phyloP scores from a whole-genome alignment of 2,797 vertebrate species.

The Neoniphon sammara region DNA sequence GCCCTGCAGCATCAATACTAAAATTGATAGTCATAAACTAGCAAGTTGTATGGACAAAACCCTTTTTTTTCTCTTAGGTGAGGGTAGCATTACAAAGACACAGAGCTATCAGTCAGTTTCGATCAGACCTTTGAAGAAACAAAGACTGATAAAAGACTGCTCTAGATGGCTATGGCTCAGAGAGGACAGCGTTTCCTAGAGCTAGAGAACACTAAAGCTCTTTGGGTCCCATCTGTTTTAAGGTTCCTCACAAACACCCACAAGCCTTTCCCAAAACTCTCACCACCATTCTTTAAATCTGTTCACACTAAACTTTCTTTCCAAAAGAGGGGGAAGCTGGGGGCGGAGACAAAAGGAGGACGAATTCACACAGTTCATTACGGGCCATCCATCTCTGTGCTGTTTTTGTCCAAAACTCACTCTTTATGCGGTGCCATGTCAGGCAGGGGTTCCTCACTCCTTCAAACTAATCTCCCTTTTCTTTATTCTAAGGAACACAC shows the following conservation, averaged over 20 bases:
- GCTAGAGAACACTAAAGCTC: conserved; percentile 49
- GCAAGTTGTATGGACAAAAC: background rate
- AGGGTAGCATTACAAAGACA: conserved; percentile 23
- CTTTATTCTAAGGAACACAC: conserved; percentile 52
- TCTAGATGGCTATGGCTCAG: conserved; percentile 52
- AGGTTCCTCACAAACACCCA: conserved; percentile 31
- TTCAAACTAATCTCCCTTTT: conserved; percentile 67
- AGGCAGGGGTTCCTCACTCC: conserved; percentile 57
- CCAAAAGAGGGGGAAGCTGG: conserved; percentile 44
- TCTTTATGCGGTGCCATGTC: conserved; percentile 65
- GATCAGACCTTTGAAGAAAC: conserved; percentile 39
- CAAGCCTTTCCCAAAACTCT: conserved; percentile 49
- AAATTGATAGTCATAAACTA: background rate
- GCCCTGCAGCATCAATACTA: conserved; percentile 9
- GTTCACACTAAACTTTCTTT: conserved; percentile 48
- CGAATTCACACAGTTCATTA: conserved; percentile 69
- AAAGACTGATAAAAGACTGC: conserved; percentile 42
- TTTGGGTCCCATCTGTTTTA: conserved; percentile 38
- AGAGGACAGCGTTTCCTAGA: conserved; percentile 31
- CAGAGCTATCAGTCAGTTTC: conserved; percentile 31
- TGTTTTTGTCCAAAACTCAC: conserved; percentile 55
- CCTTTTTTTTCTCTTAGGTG: conserved; percentile 5
- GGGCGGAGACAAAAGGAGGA: conserved; percentile 44
- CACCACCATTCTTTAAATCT: conserved; percentile 52
- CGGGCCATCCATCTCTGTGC: conserved; percentile 62